Percentiles rank a stretch among this genome's conserved stretches.
phyloP scores from a whole-genome alignment of 2,113 vertebrate genomes.

The Candoia aspera region DNA sequence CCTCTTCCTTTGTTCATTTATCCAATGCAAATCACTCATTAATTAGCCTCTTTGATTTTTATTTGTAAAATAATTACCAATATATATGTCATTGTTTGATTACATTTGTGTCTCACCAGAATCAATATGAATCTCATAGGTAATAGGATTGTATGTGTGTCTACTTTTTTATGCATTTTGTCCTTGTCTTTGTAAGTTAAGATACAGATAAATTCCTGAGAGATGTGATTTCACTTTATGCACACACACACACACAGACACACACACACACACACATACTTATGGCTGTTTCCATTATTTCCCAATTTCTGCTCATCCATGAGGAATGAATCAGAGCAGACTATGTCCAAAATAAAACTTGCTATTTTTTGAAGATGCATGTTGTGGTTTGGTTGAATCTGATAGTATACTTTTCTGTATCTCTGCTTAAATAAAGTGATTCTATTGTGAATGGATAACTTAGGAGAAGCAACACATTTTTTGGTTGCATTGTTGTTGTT shows the following conservation, averaged over 20 bases:
- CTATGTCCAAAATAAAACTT: too few species aligned
- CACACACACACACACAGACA: too few species aligned
- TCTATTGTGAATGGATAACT: too few species aligned
- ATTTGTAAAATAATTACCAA: not conserved
- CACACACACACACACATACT: not conserved
- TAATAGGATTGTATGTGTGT: not conserved
- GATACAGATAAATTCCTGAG: not conserved
- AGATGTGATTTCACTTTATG: not conserved
- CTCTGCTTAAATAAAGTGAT: too few species aligned
- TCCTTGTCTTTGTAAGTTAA: not conserved
- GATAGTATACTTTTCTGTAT: too few species aligned
- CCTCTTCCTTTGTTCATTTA: not conserved
- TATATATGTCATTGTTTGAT: not conserved
- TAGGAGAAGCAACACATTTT: too few species aligned
- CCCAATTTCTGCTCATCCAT: not conserved
- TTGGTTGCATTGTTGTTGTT: too few species aligned
- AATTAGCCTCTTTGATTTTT: not conserved
- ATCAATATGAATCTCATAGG: not conserved
- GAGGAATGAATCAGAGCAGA: not conserved
- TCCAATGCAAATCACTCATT: not conserved
- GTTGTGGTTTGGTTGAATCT: too few species aligned
- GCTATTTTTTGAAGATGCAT: too few species aligned
- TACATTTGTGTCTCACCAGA: not conserved
- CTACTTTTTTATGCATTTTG: not conserved
- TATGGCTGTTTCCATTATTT: not conserved